Percentiles rank a stretch among this genome's conserved stretches.
phyloP scores from a whole-genome alignment of 1,140 invertebrate species.

The Metaphire vulgaris region DNA sequence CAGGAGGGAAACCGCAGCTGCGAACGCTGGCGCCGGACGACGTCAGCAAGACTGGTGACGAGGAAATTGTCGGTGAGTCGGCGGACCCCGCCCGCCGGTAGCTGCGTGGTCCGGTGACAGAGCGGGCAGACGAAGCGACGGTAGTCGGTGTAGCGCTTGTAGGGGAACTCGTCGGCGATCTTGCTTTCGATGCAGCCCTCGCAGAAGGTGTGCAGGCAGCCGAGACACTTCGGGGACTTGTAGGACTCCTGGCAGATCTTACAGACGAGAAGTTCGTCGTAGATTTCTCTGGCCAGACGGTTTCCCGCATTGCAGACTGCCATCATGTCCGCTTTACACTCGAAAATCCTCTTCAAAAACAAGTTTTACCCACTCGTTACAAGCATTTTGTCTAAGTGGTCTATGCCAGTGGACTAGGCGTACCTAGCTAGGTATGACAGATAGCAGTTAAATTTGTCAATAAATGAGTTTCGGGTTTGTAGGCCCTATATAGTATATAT shows the following conservation, averaged over 20 bases:
- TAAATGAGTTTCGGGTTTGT: no score
- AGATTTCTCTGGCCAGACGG: constrained; percentile 28
- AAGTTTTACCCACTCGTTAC: no score
- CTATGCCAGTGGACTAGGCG: no score
- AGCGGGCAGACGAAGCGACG: constrained; percentile 49
- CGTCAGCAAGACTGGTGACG: constrained; percentile 47
- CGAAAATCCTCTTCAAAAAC: no score
- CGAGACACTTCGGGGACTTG: constrained; percentile 66
- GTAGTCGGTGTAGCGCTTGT: constrained; percentile 51
- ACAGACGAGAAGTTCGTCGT: constrained; percentile 44
- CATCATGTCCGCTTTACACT: no score
- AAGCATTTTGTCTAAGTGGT: no score
- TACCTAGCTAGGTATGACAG: no score
- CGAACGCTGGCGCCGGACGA: constrained; percentile 33
- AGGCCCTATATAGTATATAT: no score
- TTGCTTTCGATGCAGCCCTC: constrained; percentile 63
- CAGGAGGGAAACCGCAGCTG: constrained; percentile 39
- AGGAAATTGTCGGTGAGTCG: constrained; percentile 51
- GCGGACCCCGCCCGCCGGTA: constrained; percentile 48
- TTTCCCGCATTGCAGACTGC: constrained; percentile 30
- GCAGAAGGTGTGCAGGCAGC: constrained; percentile 88
- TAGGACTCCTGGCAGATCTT: constrained; percentile 49
- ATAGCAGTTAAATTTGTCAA: no score
- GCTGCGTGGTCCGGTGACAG: constrained; percentile 50
- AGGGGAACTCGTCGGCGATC: constrained; percentile 47